Percentiles rank a stretch among this genome's conserved stretches.
phyloP scores from a whole-genome alignment of 2,888 invertebrate species.

The Asteroscopus sphinx region DNA sequence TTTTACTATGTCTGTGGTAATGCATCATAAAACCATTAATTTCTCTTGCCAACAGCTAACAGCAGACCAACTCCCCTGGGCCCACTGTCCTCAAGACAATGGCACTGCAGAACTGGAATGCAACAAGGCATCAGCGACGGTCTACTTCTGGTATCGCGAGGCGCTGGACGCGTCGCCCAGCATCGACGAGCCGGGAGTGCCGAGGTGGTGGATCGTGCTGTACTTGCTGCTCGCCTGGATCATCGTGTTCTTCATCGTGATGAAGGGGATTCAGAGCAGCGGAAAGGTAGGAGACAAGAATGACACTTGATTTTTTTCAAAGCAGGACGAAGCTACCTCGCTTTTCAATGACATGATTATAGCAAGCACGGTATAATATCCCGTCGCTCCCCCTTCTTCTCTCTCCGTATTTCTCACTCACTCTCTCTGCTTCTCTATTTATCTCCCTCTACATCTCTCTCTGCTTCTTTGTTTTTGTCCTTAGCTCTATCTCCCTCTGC shows the following conservation, averaged over 20 bases:
- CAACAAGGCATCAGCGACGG: conserved; percentile 95
- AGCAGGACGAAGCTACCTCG: no score
- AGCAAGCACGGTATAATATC: no score
- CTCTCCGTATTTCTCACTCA: no score
- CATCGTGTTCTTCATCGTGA: conserved; percentile 97
- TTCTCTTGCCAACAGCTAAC: conserved; percentile 88
- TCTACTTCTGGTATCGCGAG: conserved; percentile 97
- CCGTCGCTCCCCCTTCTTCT: no score
- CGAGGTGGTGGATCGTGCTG: conserved; percentile 98
- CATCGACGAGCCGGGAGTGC: conserved; percentile 95
- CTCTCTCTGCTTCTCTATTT: no score
- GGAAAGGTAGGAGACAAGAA: conserved; percentile 92
- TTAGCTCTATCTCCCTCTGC: no score
- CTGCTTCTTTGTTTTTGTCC: no score
- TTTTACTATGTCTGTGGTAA: no score
- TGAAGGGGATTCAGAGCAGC: conserved; percentile 98
- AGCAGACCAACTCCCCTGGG: conserved; percentile 93
- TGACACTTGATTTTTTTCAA: neutral
- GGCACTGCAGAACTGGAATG: conserved; percentile 93
- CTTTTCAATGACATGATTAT: no score
- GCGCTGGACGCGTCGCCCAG: conserved; percentile 96
- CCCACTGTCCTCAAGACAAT: conserved; percentile 93
- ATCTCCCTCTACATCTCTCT: no score
- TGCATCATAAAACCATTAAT: neutral
- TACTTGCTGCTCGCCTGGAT: conserved; percentile 97